Evolutionary conservation across 2,888 invertebrate species (phyloP).

Genomic region (Archips crataeganus): DNA sequence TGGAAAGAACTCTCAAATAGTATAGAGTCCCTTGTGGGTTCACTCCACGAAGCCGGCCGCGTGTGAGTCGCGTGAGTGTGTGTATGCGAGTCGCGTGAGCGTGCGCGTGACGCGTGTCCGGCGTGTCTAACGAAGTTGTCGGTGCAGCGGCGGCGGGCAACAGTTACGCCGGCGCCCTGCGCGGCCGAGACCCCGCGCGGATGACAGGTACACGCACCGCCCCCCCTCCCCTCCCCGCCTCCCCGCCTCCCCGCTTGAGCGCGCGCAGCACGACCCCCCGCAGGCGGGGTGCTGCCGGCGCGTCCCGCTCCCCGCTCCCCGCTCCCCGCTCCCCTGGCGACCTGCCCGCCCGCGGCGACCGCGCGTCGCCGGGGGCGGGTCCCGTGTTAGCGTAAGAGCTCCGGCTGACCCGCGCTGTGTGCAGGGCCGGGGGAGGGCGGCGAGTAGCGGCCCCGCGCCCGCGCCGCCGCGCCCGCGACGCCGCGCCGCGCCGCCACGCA

Average conservation of each 20-base stretch:
- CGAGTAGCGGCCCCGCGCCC: not conserved
- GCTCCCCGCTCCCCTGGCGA: constrained; percentile 35
- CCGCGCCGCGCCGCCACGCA: constrained; percentile 4
- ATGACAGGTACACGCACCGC: constrained; percentile 92
- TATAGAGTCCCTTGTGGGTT: not conserved
- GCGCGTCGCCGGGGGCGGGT: not conserved
- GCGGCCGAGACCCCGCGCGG: constrained; percentile 92
- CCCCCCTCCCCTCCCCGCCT: constrained; percentile 37
- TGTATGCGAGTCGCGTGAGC: constrained; percentile 5
- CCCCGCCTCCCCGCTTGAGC: constrained; percentile 19
- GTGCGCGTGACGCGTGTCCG: constrained; percentile 40
- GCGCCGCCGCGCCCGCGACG: constrained; percentile 11
- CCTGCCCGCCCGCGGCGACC: constrained; percentile 39
- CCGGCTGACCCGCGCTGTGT: constrained; percentile 43
- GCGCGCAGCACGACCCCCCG: constrained; percentile 19
- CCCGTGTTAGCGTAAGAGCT: not conserved
- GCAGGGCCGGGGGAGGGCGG: constrained; percentile 49
- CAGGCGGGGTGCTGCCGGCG: constrained; percentile 37
- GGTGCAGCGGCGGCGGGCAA: constrained; percentile 70
- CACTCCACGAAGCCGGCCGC: no score
- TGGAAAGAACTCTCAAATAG: no score
- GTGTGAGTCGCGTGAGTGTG: constrained; percentile 3
- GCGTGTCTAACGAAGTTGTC: constrained; percentile 53
- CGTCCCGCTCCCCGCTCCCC: constrained; percentile 21
- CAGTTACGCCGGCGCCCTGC: constrained; percentile 96